Base-by-base conservation (phyloP, 2,797 vertebrate species). In the Morus bassanus region DNA sequence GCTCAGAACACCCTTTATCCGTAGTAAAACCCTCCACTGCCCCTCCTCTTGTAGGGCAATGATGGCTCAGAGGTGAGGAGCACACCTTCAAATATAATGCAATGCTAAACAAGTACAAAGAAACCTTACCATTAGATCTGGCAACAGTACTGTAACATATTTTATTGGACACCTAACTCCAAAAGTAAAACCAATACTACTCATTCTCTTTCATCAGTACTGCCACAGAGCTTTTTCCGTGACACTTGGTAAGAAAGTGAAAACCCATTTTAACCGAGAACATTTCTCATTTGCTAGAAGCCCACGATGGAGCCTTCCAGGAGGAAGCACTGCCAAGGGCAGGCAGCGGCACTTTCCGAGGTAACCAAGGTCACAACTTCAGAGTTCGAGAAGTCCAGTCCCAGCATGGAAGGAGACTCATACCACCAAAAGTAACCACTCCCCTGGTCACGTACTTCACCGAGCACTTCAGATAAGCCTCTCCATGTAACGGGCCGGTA, bases 361-460 rank as follows among this genome's bases (percentile, higher is more conserved):
- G 41, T 39, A 31, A 91, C 18, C 57, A 50, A 45, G 22, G 60
- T 61, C 51, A 85, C 57, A 70, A 12, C 7, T 64, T 69, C 65
- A 51, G 59, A 85, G 33, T 43, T 39, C 10, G 4, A 6, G 6
- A 76, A 70, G 63, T 45, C 24, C 18, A 35, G 54, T 28, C 41
- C 37, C 69, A 70, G 54, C 30, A 51, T 0, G 0, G 37, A 56
- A 87, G 37, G 43, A 72, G 61, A 72, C 28, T 25, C 0, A 0
- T n/a, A 41, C 28, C 30, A 61, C 24, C 16, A 54, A 10, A n/a
- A 17, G 6, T 16, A 56, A 31, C 13, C 21, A 56, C 21, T 64
- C n/a, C 64, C 25, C 10, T 9, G 3, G 39, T 9, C 31, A 61
- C 0, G 1, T 12, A 25, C 57, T 56, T 79, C 31, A 54, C 18